These are phyloP conservation scores for Alces alces DNA, from an alignment of 2,113 vertebrate genomes.

Conservation along the genomic window DNA sequence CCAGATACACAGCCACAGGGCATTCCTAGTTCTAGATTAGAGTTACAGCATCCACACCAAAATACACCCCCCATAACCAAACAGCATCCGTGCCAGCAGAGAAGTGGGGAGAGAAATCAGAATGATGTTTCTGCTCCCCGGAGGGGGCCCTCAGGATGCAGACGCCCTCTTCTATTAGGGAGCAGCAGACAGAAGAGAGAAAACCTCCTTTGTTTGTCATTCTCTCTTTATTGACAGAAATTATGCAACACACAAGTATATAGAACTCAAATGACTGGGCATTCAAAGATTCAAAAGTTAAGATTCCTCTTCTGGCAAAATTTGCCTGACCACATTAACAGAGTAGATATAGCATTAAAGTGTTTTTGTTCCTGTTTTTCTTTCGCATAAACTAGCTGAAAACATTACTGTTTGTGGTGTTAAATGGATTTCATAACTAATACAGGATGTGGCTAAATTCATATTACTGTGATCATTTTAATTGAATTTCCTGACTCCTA, in stretches of 20 bases:
- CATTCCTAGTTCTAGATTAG: background rate
- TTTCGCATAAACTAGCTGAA: constrained; percentile 44
- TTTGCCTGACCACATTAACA: constrained; percentile 29
- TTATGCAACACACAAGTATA: background rate
- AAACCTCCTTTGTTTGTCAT: background rate
- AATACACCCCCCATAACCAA: background rate
- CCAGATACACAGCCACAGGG: background rate
- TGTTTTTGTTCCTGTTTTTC: constrained; percentile 47
- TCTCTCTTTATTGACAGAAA: background rate
- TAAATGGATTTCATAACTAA: constrained; percentile 65
- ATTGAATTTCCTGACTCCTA: constrained; percentile 64
- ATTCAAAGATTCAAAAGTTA: constrained; percentile 18
- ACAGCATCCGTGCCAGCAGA: background rate
- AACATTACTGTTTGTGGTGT: constrained; percentile 43
- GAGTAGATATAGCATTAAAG: background rate
- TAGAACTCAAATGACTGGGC: background rate
- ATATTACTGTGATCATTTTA: constrained; percentile 54
- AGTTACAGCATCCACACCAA: background rate
- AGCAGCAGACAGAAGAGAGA: background rate
- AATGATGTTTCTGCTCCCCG: background rate
- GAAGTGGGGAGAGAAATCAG: background rate
- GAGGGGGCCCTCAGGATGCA: background rate
- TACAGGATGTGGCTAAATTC: constrained; percentile 59
- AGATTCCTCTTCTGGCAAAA: background rate
- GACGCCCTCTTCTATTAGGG: background rate